Evolutionary conservation across 2,797 vertebrate species (phyloP).

Genomic region (Sardinella longiceps): DNA sequence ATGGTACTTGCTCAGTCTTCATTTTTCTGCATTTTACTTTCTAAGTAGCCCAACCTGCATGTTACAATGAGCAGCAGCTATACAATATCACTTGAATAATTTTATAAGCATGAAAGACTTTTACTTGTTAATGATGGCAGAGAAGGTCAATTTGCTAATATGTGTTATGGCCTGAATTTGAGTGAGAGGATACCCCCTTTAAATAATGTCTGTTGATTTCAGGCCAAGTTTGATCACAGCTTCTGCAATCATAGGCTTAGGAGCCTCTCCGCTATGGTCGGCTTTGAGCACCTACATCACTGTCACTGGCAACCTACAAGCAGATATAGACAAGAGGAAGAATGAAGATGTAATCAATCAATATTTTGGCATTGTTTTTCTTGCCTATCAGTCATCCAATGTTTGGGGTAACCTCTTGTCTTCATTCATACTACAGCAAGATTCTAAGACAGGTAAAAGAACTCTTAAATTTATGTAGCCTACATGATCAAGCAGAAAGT

Average conservation of each 20-base stretch:
- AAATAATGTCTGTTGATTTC: neutral
- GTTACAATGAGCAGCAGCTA: too few species aligned
- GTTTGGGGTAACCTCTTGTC: neutral
- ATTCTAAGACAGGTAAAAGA: neutral
- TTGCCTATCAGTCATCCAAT: neutral
- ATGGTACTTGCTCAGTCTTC: neutral
- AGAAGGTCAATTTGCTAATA: neutral
- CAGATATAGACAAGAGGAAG: neutral
- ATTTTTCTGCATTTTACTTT: neutral
- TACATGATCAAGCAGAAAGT: neutral
- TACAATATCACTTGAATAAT: too few species aligned
- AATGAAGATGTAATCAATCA: neutral
- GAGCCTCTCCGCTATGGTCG: neutral
- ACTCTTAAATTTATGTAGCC: neutral
- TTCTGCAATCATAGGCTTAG: neutral
- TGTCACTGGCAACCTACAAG: neutral
- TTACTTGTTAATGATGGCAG: too few species aligned
- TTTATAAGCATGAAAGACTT: too few species aligned
- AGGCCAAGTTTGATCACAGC: neutral
- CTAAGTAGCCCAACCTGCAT: neutral
- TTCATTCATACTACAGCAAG: neutral
- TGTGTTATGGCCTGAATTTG: neutral
- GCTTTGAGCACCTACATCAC: neutral
- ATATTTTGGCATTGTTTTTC: neutral
- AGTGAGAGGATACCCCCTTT: neutral